These are phyloP conservation scores for Drusus annulatus DNA, from an alignment of 1,140 invertebrate genomes.

Conservation along the genomic window DNA sequence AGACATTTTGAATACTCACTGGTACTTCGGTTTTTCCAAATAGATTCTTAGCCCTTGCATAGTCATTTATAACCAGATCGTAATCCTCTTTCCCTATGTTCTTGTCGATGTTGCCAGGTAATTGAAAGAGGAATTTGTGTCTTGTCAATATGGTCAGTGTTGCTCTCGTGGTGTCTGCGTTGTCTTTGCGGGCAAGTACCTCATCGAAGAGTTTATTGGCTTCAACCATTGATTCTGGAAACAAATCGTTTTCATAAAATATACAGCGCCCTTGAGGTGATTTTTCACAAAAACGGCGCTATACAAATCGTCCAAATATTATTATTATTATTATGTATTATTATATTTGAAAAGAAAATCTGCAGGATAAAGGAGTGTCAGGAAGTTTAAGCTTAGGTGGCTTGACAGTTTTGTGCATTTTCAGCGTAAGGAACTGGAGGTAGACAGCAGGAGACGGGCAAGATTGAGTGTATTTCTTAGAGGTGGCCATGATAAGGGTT, in stretches of 20 bases:
- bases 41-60: slow-evolving; percentile 94
- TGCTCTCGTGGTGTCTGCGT: slow-evolving; percentile 95
- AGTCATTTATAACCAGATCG: slow-evolving; percentile 98
- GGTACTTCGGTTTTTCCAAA: slow-evolving; percentile 96
- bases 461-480: too few species aligned
- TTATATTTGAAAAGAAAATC: too few species aligned
- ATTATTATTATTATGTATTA: too few species aligned
- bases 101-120: slow-evolving; percentile 94
- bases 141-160: slow-evolving; percentile 93
- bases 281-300: too few species aligned
- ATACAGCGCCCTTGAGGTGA: too few species aligned
- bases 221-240: slow-evolving; percentile 88
- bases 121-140: slow-evolving; percentile 92
- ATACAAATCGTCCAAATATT: too few species aligned
- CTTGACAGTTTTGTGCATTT: too few species aligned
- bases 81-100: slow-evolving; percentile 97
- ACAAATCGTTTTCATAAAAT: neutral
- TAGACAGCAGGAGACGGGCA: too few species aligned
- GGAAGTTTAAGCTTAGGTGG: too few species aligned
- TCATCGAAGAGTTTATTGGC: slow-evolving; percentile 96
- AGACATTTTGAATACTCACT: slow-evolving; percentile 70
- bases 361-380: too few species aligned
- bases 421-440: too few species aligned
- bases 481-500: too few species aligned
- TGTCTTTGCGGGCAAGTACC: slow-evolving; percentile 93